Conservation (phyloP, 2,797 vertebrate genomes). For the Bryconaethiops microstoma region DNA sequence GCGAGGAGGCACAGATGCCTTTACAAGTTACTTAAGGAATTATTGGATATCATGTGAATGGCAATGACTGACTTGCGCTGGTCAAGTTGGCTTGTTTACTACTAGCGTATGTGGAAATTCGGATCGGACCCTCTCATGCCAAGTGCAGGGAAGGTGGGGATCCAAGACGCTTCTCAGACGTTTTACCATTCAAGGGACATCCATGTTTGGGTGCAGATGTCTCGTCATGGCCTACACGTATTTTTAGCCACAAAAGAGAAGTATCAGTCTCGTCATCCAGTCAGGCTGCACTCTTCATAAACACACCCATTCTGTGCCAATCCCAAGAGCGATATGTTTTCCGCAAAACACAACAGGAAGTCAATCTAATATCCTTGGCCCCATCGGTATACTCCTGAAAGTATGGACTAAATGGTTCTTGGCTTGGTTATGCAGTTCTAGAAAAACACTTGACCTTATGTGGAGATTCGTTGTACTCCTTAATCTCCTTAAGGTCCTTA, state of each 20-base stretch:
- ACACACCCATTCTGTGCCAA: background rate
- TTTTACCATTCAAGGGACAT: background rate
- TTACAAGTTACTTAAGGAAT: slow-evolving; percentile 59
- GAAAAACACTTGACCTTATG: too few species aligned
- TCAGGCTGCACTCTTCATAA: background rate
- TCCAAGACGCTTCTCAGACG: background rate
- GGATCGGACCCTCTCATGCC: background rate
- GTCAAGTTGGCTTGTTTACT: slow-evolving; percentile 41
- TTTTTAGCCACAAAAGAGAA: slow-evolving; percentile 16
- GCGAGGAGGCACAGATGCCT: slow-evolving; percentile 47
- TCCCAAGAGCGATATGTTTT: background rate
- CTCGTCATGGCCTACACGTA: background rate
- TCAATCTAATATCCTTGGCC: background rate
- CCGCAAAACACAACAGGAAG: slow-evolving; percentile 2
- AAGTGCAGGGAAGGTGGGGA: background rate
- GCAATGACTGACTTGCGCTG: slow-evolving; percentile 18
- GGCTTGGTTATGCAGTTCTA: background rate
- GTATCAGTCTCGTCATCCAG: background rate
- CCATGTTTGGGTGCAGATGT: slow-evolving; percentile 1
- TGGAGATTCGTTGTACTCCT: background rate
- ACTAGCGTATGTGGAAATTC: background rate
- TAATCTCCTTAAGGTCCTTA: too few species aligned
- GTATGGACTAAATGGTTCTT: background rate
- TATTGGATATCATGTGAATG: slow-evolving; percentile 28
- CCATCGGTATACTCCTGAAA: background rate